These are phyloP conservation scores for Podilymbus podiceps DNA, from an alignment of 2,113 vertebrate genomes.

Conservation along the genomic window DNA sequence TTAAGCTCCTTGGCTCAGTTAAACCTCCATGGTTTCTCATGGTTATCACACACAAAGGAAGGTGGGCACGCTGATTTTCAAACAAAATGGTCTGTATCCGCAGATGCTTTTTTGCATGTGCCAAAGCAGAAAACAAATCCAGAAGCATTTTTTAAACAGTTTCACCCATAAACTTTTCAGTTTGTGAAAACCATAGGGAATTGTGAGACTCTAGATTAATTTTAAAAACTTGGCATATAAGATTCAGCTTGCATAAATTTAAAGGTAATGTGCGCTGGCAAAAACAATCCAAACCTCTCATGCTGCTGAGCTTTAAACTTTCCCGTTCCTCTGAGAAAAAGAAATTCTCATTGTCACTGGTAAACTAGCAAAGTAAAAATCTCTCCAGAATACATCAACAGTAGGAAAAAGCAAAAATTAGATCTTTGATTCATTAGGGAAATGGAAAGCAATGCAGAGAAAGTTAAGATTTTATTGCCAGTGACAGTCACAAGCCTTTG, in stretches of 20 bases:
- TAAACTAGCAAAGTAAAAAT: not conserved
- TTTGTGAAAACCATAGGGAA: not conserved
- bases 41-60: not conserved
- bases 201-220: not conserved
- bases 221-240: not conserved
- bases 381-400: not conserved
- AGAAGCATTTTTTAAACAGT: not conserved
- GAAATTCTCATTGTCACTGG: not conserved
- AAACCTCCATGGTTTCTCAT: accelerated
- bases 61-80: not conserved
- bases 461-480: not conserved
- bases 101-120: not conserved
- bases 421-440: not conserved
- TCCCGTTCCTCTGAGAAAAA: not conserved
- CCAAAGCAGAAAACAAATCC: not conserved
- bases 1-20: not conserved
- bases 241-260: slow-evolving; percentile 39
- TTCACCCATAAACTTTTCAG: not conserved
- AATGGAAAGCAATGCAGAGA: not conserved
- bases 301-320: slow-evolving; percentile 9
- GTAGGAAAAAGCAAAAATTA: not conserved
- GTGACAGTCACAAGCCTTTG: not conserved
- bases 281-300: not conserved
- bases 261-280: slow-evolving; percentile 1
- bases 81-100: not conserved